Base-by-base conservation (phyloP, 2,888 invertebrate genomes). In the Dermolepida albohirtum region DNA sequence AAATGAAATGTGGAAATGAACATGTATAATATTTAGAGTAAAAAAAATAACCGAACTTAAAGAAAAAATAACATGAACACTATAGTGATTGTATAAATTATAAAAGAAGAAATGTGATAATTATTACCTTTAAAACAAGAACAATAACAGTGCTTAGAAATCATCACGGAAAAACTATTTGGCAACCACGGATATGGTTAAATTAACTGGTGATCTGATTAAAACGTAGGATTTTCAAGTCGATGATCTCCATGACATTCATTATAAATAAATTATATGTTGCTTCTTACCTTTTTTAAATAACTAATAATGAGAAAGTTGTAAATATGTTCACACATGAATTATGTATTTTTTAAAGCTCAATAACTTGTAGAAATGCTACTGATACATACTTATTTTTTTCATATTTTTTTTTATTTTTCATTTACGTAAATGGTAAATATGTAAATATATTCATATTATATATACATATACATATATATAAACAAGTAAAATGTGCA, bases 201-300 rank as follows among this genome's bases (percentile, higher is more conserved):
- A 63, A 47, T 40, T 40, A 64, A 50, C 47, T 63, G 67, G 68
- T 68, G 71, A 71, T 71, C 71, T 71, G 70, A 70, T 65, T 63
- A 52, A 71, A 67, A 66, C 14, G 16, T 63, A 62, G 50, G 62
- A 54, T 62, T 64, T 68, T 29, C 43, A 66, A 66, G 54, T 69
- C 64, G 59, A 70, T 81, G 82, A 82, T 81, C 81, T 81, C 82
- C 81, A 81, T 82, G 80, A 82, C 80, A 79, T 69, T 52, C 27
- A 57, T 57, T 41, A 57, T 55, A 44, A 55, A 55, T 55, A 22
- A 55, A 67, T 67, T 66, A 47, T 68, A 66, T 66, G 66, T 64
- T 69, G 66, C 69, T 69, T 66, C 62, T 34, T 67, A 57, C 49
- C 17, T 54, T 16, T 62, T 51, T 67, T 43, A 62, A 64, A 39